phyloP scores from a whole-genome alignment of 1,140 invertebrate genomes.

The Vollenhovia emeryi region DNA sequence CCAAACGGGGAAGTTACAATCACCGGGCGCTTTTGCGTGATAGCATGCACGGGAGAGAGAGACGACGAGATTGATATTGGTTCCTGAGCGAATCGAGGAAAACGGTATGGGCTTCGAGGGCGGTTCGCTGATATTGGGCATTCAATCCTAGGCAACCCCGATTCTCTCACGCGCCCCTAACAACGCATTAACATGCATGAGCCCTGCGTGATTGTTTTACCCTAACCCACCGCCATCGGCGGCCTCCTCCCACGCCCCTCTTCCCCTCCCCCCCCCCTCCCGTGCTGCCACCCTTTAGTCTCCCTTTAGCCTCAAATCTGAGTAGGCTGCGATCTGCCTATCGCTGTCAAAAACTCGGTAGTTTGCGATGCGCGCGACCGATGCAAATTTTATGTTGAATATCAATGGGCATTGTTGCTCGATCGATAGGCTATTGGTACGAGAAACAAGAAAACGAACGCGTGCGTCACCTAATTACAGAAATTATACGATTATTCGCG shows the following conservation, averaged over 20 bases:
- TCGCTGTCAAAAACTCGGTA: constrained; percentile 73
- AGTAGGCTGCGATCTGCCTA: constrained; percentile 74
- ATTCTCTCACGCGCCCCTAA: constrained; percentile 81
- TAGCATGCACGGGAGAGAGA: constrained; percentile 67
- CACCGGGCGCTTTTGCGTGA: constrained; percentile 69
- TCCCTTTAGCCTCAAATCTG: constrained; percentile 77
- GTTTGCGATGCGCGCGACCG: constrained; percentile 72
- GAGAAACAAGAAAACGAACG: constrained; percentile 34
- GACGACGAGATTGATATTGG: constrained; percentile 80
- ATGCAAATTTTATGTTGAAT: constrained; percentile 84
- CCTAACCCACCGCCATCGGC: constrained; percentile 75
- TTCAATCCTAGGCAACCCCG: constrained; percentile 82
- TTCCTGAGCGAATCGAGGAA: constrained; percentile 78
- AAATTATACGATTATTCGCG: background rate
- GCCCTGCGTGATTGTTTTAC: constrained; percentile 85
- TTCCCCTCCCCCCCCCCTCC: background rate
- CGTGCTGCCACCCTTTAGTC: constrained; percentile 23
- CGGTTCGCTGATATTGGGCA: constrained; percentile 84
- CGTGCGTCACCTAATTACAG: background rate
- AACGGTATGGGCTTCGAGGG: constrained; percentile 78
- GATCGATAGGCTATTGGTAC: background rate
- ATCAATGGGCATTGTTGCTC: constrained; percentile 66
- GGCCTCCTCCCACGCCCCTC: constrained; percentile 22
- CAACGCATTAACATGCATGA: constrained; percentile 86
- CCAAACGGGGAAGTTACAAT: constrained; percentile 57